Evolutionary conservation across 2,797 vertebrate genomes (phyloP).

Genomic region (Scarus forsteni): DNA sequence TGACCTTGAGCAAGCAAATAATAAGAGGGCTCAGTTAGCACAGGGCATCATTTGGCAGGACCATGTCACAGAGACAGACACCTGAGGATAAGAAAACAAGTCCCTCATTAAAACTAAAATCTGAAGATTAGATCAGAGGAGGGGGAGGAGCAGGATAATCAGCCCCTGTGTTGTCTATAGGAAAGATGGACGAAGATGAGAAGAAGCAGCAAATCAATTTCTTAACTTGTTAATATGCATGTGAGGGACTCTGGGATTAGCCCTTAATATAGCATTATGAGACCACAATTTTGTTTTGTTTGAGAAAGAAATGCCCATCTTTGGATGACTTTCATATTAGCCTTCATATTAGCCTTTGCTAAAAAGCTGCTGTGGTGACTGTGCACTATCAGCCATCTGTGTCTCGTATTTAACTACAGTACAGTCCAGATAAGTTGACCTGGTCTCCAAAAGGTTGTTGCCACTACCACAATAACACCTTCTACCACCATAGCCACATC

Average conservation of each 20-base stretch:
- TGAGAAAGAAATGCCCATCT: too few species aligned
- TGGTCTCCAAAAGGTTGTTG: too few species aligned
- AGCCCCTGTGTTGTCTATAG: background rate
- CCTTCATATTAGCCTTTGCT: too few species aligned
- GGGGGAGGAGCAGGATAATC: slow-evolving; percentile 5
- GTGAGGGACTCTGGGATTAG: background rate
- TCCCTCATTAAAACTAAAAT: slow-evolving; percentile 61
- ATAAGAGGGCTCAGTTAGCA: slow-evolving; percentile 72
- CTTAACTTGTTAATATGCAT: background rate
- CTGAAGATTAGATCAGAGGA: slow-evolving; percentile 55
- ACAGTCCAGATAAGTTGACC: too few species aligned
- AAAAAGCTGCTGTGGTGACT: too few species aligned
- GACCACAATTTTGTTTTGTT: too few species aligned
- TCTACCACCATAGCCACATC: too few species aligned
- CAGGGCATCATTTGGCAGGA: slow-evolving; percentile 42
- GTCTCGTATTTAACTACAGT: too few species aligned
- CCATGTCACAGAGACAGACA: slow-evolving; percentile 50
- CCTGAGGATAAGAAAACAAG: slow-evolving; percentile 30
- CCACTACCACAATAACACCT: too few species aligned
- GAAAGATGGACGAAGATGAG: background rate
- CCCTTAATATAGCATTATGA: background rate
- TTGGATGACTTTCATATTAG: too few species aligned
- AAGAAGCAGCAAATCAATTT: slow-evolving; percentile 2
- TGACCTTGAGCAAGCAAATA: slow-evolving; percentile 81
- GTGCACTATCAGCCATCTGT: too few species aligned